phyloP scores from a whole-genome alignment of 64 coral and sea anemone species.

The Trachythela sp. region DNA sequence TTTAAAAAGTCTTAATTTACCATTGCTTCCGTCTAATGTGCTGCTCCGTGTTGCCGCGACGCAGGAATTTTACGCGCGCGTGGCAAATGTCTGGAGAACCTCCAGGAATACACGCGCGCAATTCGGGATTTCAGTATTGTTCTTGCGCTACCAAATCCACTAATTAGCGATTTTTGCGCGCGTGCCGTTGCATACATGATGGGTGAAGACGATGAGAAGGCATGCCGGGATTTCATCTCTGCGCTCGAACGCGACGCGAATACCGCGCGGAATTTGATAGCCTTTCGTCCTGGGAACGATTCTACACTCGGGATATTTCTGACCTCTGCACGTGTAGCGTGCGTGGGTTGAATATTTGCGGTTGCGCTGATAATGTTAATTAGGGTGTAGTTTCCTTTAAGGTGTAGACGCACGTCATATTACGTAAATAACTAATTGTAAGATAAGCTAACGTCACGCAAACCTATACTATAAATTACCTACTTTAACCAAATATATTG shows the following conservation, averaged over 20 bases:
- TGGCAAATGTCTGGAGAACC: not conserved
- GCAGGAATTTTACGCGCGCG: not conserved
- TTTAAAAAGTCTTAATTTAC: too few relatives aligned
- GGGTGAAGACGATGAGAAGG: conserved; percentile 2
- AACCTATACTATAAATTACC: too few relatives aligned
- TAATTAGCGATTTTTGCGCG: not conserved
- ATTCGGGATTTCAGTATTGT: not conserved
- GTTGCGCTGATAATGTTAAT: too few relatives aligned
- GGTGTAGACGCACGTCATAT: too few relatives aligned
- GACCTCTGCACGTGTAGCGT: not conserved
- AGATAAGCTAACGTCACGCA: too few relatives aligned
- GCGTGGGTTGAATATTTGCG: too few relatives aligned
- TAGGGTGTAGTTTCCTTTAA: too few relatives aligned
- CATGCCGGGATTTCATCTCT: not conserved
- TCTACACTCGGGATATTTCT: not conserved
- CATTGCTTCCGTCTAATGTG: too few relatives aligned
- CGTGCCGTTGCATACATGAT: conserved; percentile 8
- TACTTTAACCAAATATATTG: too few relatives aligned
- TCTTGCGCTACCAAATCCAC: not conserved
- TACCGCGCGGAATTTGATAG: not conserved
- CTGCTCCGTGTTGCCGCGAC: not conserved
- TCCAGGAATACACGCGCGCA: conserved; percentile 17
- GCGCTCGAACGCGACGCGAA: not conserved
- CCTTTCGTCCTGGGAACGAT: not conserved
- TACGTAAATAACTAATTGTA: too few relatives aligned